These are phyloP conservation scores for chimpanzee (Pan troglodytes) DNA, from an alignment of 2,113 vertebrate genomes.

Conservation along the genomic window DNA sequence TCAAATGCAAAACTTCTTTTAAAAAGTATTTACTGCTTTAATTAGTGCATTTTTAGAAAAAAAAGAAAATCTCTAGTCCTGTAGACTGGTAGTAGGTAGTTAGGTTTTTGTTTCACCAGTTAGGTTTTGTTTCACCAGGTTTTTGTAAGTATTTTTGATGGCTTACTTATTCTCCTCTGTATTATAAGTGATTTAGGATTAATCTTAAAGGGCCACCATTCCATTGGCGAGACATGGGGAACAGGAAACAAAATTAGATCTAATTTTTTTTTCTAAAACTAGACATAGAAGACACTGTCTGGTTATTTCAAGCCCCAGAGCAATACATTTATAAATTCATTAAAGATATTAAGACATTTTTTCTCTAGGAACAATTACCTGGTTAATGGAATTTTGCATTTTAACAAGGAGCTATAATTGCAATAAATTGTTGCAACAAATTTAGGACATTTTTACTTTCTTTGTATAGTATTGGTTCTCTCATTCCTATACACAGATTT, in stretches of 20 bases:
- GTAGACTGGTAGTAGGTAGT: neutral
- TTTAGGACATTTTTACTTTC: slow-evolving; percentile 24
- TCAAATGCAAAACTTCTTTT: neutral
- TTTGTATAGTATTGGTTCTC: neutral
- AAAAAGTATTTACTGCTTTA: neutral
- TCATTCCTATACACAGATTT: neutral
- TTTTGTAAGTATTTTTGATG: neutral
- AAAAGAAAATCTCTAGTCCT: neutral
- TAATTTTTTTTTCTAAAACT: slow-evolving; percentile 2
- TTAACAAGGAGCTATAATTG: neutral
- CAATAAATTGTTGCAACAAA: neutral
- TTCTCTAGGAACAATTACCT: slow-evolving; percentile 12
- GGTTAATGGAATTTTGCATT: slow-evolving; percentile 46
- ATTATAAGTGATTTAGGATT: neutral
- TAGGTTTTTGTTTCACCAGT: neutral
- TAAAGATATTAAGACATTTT: neutral
- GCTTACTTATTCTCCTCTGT: neutral
- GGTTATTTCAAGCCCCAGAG: neutral
- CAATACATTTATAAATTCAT: slow-evolving; percentile 22
- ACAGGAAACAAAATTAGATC: neutral
- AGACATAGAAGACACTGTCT: neutral
- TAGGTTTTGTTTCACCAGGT: neutral
- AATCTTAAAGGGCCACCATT: neutral
- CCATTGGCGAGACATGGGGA: neutral
- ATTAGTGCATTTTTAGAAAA: neutral